Base-by-base conservation (phyloP, 2,797 vertebrate genomes). In the Pithecia hirsuta region DNA sequence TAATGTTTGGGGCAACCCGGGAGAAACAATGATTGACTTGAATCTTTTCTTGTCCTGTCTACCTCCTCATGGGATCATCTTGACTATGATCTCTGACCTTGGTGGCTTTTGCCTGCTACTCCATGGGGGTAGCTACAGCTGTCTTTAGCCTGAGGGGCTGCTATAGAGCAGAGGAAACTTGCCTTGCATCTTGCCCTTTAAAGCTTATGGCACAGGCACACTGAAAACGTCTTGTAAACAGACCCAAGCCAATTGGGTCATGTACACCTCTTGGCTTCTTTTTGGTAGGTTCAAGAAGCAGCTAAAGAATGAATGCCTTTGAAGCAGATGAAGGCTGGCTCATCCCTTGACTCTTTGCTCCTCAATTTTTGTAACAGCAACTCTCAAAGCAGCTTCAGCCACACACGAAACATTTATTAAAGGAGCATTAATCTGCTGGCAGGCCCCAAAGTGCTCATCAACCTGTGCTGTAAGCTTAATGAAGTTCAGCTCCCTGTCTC, bases 131-230 rank as follows among this genome's bases (percentile, higher is more conserved):
- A 30, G 39, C 9, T 20, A 4, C 48, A 14, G 15, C 39, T 59
- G 46, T 26, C 7, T 7, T 61, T 41, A 36, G n/a, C 41, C 11
- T 36, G 33, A 48, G 70, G 5, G 13, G 17, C 39, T 26, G 7
- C 41, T 19, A 33, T 4, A 6, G 14, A 87, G 24, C 33, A 0
- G 39, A 86, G n/a, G 36, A 44, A 13, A 22, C 11, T 30, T 36
- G n/a, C 2, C 46, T 6, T 24, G 0, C 2, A 2, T 28, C 11
- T 22, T 46, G n/a, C 7, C 17, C 5, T 4, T 4, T 14, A 44
- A 57, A 64, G 39, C 3, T 26, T 33, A n/a, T 0, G 26, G 13
- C 28, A 13, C 6, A 20, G 14, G 9, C 41, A 41, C 2, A 0
- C 0, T 20, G 22, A 26, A 15, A 46, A 30, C 30, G 52, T 75